These are phyloP conservation scores for Amblyopsis rosae DNA, from an alignment of 2,113 vertebrate genomes.

Conservation along the genomic window DNA sequence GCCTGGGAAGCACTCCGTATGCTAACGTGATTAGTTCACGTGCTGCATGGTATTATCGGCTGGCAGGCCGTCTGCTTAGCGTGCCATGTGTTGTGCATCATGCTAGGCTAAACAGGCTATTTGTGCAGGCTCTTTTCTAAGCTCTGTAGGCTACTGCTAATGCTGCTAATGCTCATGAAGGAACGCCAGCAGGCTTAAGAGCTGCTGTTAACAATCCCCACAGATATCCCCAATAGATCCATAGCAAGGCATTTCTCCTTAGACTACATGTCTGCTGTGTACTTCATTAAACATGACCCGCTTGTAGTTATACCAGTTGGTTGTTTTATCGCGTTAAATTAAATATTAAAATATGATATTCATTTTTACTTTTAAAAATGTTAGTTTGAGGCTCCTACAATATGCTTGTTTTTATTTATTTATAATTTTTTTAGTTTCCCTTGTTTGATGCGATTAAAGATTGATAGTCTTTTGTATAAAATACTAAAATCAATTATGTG, in stretches of 20 bases:
- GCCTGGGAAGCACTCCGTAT: conserved; percentile 9
- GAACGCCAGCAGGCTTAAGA: conserved; percentile 8
- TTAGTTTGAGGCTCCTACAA: too few species aligned
- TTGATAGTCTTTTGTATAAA: too few species aligned
- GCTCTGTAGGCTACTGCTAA: neutral
- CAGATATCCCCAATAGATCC: conserved; percentile 14
- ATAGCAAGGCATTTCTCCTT: conserved; percentile 24
- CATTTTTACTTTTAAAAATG: too few species aligned
- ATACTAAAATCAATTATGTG: too few species aligned
- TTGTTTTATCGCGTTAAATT: too few species aligned
- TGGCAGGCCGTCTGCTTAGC: neutral
- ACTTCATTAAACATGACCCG: conserved; percentile 29
- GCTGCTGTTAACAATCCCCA: conserved; percentile 10
- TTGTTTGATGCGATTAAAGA: too few species aligned
- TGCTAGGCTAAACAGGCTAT: neutral
- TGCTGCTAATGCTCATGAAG: conserved; percentile 9
- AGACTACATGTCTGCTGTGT: conserved; percentile 13
- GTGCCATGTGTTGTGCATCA: neutral
- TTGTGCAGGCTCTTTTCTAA: neutral
- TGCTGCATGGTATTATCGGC: conserved; percentile 12
- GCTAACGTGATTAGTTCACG: conserved; percentile 49
- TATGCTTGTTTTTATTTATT: too few species aligned
- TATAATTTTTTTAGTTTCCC: too few species aligned
- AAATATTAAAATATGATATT: too few species aligned
- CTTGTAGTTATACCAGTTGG: too few species aligned